Conservation (phyloP, 1,140 invertebrate species). For the Wiebesia pumilae region DNA sequence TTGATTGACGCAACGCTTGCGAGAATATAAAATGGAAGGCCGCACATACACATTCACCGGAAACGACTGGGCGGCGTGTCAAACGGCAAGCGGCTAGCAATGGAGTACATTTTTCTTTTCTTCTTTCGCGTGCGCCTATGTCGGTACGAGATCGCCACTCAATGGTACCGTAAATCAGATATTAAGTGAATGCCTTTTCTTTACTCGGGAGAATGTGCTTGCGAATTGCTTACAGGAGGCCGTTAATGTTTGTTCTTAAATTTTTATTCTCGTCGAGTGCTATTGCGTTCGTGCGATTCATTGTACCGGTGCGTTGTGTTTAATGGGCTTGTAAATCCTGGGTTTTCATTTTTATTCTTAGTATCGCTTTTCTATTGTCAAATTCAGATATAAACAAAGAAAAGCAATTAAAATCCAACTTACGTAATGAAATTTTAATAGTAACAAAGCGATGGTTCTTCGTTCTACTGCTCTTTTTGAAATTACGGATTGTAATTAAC, state of each 20-base stretch:
- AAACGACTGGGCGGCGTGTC: constrained; percentile 16
- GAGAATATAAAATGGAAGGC: constrained; percentile 31
- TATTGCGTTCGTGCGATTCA: not conserved
- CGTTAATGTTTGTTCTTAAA: constrained; percentile 16
- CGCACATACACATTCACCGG: constrained; percentile 26
- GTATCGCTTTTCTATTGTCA: not conserved
- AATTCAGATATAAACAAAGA: not conserved
- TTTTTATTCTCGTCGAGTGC: not conserved
- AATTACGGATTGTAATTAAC: not conserved
- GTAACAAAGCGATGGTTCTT: not conserved
- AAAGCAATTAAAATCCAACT: not conserved
- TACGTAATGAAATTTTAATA: not conserved
- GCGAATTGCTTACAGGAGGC: not conserved
- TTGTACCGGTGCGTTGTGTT: not conserved
- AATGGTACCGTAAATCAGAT: constrained; percentile 60
- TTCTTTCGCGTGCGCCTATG: not conserved
- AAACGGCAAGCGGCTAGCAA: no score
- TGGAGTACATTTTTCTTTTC: not conserved
- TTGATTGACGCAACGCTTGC: not conserved
- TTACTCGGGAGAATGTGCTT: constrained; percentile 2
- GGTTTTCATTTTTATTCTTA: not conserved
- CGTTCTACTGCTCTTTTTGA: not conserved
- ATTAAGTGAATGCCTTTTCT: constrained; percentile 55
- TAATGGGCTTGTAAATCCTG: not conserved
- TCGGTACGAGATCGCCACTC: constrained; percentile 43